Evolutionary conservation across 1,140 invertebrate genomes (phyloP), one percentile per base, ranked within the genome.

Genomic region (Ostrea denselamellosa): DNA sequence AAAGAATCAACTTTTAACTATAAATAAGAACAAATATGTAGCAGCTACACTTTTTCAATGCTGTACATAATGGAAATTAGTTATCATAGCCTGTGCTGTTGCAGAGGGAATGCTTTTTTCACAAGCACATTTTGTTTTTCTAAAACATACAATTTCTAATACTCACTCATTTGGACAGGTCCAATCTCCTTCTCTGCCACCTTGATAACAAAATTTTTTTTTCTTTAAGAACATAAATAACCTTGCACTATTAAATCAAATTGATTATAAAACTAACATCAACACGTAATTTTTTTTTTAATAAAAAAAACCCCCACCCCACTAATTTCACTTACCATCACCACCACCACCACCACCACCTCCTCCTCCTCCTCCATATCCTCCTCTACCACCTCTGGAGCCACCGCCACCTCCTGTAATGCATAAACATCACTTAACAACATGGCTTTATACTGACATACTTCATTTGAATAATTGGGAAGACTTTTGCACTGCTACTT

Each of bases 81-180:
- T 44, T 44, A 44, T 44, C 34, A 44, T 44, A 5, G 5, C 34
- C 34, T 5, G 34, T 44, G 34, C 34, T 5, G 5, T 5, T 44
- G 5, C 34, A 44, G 34, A 5, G 34, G 5, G 34, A 44, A 44
- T 44, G 34, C 34, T 44, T 5, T 44, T 44, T 44, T 44, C 34
- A 44, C 34, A 44, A n/a, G n/a, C n/a, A n/a, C n/a, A n/a, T n/a
- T n/a, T n/a, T n/a, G n/a, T n/a, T n/a, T n/a, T 44, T 44, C 34
- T 44, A 44, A 44, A 44, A 5, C 5, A 44, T 5, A 44, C 1
- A 44, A 44, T 44, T 44, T 44, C 34, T 8, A 88, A 65, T 53
- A 88, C 87, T 91, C 88, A 93, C 19, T 97, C 96, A 92, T 97
- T 97, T 0, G 97, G 96, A 94, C 98, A 99, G 86, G 97, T 97